Conservation (phyloP, 2,888 invertebrate species). For the Xiphydria camelus region DNA sequence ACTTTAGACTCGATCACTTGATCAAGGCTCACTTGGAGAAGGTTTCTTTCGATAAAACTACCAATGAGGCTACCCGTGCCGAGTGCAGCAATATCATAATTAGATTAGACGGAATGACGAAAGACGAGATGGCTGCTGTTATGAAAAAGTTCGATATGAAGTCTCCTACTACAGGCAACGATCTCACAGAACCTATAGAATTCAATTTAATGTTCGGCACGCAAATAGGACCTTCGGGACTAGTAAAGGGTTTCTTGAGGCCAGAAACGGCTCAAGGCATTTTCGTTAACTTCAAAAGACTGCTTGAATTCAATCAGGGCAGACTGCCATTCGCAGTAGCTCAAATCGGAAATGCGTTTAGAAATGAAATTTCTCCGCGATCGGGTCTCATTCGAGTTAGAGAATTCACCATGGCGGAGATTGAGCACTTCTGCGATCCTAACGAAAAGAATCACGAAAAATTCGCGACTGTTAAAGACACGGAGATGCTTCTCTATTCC, state of each 20-base stretch:
- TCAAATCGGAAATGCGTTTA: slow-evolving; percentile 97
- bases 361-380: slow-evolving; percentile 98
- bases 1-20: slow-evolving; percentile 95
- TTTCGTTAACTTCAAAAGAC: slow-evolving; percentile 98
- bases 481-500: slow-evolving; percentile 83
- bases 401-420: slow-evolving; percentile 99
- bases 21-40: slow-evolving; percentile 95
- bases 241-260: slow-evolving; percentile 91
- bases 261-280: slow-evolving; percentile 99
- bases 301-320: slow-evolving; percentile 97
- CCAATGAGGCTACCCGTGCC: slow-evolving; percentile 68
- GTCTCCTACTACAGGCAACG: slow-evolving; percentile 93
- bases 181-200: slow-evolving; percentile 92
- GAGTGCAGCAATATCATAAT: slow-evolving; percentile 80
- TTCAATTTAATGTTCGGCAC: slow-evolving; percentile 99
- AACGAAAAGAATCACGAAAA: slow-evolving; percentile 85
- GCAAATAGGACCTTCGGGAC: slow-evolving; percentile 95
- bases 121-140: slow-evolving; percentile 85
- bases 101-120: slow-evolving; percentile 88
- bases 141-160: slow-evolving; percentile 89
- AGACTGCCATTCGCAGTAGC: slow-evolving; percentile 96
- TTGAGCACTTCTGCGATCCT: slow-evolving; percentile 99
- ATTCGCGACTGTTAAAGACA: slow-evolving; percentile 77
- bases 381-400: slow-evolving; percentile 93
- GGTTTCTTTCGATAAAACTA: slow-evolving; percentile 81